Conservation (phyloP, 2,797 vertebrate genomes). For the Trichosurus vulpecula region DNA sequence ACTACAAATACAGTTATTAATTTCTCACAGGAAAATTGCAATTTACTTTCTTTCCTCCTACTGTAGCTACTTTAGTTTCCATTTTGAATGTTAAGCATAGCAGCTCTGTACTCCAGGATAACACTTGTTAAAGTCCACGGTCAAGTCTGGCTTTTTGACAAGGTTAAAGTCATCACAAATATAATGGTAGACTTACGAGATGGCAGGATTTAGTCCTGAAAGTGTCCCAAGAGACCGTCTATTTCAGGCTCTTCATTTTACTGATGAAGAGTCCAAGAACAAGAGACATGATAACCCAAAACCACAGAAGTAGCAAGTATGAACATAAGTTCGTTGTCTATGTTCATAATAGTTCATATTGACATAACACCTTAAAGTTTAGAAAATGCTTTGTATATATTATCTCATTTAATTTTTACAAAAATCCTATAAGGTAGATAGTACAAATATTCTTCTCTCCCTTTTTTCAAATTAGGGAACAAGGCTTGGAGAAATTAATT, state of each 20-base stretch:
- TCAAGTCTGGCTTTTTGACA: not conserved
- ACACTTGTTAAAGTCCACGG: slow-evolving; percentile 12
- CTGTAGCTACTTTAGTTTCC: slow-evolving; percentile 6
- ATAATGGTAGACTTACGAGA: not conserved
- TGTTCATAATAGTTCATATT: not conserved
- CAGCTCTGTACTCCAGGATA: not conserved
- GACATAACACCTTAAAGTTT: not conserved
- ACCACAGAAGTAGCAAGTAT: not conserved
- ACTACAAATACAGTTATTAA: not conserved
- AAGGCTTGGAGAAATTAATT: not conserved
- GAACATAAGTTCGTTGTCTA: not conserved
- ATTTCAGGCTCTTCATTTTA: not conserved
- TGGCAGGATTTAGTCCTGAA: not conserved
- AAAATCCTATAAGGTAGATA: not conserved
- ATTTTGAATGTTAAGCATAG: slow-evolving; percentile 32
- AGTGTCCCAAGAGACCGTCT: not conserved
- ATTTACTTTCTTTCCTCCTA: not conserved
- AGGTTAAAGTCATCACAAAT: not conserved
- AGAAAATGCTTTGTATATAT: not conserved
- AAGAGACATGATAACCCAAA: not conserved
- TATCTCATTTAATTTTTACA: not conserved
- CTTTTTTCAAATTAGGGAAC: not conserved
- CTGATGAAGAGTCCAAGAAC: not conserved
- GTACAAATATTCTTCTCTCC: not conserved
- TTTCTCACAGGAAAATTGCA: not conserved